Evolutionary conservation across 2,888 invertebrate genomes (phyloP), one percentile per base, ranked within the genome.

Genomic region (Mantis religiosa): DNA sequence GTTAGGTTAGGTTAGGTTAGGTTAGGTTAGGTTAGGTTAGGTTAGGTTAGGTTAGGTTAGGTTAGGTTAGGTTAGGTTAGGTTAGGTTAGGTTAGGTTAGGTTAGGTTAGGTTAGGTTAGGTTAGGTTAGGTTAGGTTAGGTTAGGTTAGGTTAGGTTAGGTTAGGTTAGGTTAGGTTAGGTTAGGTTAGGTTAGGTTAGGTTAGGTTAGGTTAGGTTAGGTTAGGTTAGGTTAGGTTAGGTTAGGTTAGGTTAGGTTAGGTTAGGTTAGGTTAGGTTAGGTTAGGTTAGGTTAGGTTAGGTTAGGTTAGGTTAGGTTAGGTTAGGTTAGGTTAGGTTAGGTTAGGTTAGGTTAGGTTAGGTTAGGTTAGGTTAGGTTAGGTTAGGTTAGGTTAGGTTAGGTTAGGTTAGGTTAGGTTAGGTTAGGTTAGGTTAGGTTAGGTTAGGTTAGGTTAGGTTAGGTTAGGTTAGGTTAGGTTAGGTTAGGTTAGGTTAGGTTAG

Each of bases 281-380:
- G 90, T 91, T 91, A 91, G 91, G 91, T 90, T 91, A 91, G 91
- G 91, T 91, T 91, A 90, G 90, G 91, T 90, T 91, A 91, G 91
- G 91, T 91, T 90, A 90, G 91, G 91, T 91, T 90, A 90, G 91
- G 91, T 91, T 90, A 89, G 54, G 87, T 87, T 85, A 85, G 91
- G 90, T 90, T 90, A 90, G 91, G 90, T 91, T 91, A 90, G 90
- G 90, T 89, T 90, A 90, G 90, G 90, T 90, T 90, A 90, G 91
- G n/a, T n/a, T 91, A 90, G 91, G 91, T 91, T 91, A 91, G 91
- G 91, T 91, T 91, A 90, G 91, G 91, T 91, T 91, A 91, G 91
- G 91, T 91, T 90, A 90, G 91, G 91, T 91, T 91, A 91, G 91
- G 91, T 91, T 91, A 91, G 91, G 91, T 91, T 90, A 90, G 90